These are phyloP conservation scores for Acheta domesticus DNA, from an alignment of 2,888 invertebrate species.

Conservation along the genomic window DNA sequence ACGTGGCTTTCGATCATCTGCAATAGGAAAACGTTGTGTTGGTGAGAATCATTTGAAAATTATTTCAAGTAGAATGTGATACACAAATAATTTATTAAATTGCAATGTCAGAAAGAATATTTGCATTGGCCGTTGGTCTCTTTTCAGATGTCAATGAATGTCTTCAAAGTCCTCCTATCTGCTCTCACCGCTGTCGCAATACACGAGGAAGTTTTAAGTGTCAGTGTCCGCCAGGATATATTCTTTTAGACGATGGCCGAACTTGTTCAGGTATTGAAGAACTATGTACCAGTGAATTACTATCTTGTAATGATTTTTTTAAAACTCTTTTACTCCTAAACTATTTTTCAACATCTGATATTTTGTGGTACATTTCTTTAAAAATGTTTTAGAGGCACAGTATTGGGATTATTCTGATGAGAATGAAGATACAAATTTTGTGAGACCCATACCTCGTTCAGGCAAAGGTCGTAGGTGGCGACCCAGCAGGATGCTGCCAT, in stretches of 20 bases:
- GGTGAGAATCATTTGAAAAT: constrained; percentile 43
- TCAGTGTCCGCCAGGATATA: constrained; percentile 54
- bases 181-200: constrained; percentile 60
- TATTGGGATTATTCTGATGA: constrained; percentile 27
- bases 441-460: background rate
- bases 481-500: background rate
- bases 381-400: constrained; percentile 32
- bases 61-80: constrained; percentile 12
- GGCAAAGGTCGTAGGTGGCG: background rate
- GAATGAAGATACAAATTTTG: background rate
- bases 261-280: constrained; percentile 42
- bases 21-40: constrained; percentile 51
- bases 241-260: constrained; percentile 42
- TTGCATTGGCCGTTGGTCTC: background rate
- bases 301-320: no score
- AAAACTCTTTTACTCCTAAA: no score
- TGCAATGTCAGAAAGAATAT: background rate
- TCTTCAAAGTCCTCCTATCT: constrained; percentile 49
- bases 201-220: constrained; percentile 61
- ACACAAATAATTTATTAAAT: background rate
- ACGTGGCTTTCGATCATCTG: constrained; percentile 53
- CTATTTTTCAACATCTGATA: no score
- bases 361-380: no score
- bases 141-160: constrained; percentile 56
- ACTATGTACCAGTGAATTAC: no score